Conservation (phyloP, 2,888 invertebrate genomes). For the Eupithecia vulgata region DNA sequence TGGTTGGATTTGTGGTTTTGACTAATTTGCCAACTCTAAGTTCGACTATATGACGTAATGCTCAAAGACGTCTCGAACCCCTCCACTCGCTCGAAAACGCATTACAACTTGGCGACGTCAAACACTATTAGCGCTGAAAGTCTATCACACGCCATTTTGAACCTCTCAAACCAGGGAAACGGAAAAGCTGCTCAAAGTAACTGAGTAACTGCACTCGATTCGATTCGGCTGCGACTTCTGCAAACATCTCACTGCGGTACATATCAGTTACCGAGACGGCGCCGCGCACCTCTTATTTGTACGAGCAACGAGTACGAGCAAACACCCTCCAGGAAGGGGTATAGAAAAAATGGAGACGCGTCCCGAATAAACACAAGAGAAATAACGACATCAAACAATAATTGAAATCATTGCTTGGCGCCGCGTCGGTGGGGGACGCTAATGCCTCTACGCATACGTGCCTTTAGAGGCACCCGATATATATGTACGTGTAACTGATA, state of each 20-base stretch:
- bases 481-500: background rate
- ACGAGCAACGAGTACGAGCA: conserved; percentile 56
- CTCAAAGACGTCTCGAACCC: conserved; percentile 26
- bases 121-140: conserved; percentile 35
- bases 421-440: conserved; percentile 52
- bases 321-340: conserved; percentile 58
- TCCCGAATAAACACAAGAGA: conserved; percentile 79
- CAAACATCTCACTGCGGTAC: conserved; percentile 73
- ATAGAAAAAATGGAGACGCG: conserved; percentile 76
- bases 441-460: conserved; percentile 56
- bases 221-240: conserved; percentile 66
- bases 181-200: conserved; percentile 55
- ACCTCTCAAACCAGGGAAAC: conserved; percentile 37
- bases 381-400: conserved; percentile 82
- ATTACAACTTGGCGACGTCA: conserved; percentile 35
- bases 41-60: background rate
- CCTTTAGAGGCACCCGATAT: conserved; percentile 29
- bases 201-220: conserved; percentile 73
- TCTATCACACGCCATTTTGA: conserved; percentile 39
- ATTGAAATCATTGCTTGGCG: conserved; percentile 79
- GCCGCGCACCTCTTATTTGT: conserved; percentile 73
- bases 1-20: background rate
- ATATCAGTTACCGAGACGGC: conserved; percentile 74
- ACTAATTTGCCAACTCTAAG: background rate
- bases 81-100: conserved; percentile 29